phyloP scores from a whole-genome alignment of 2,113 vertebrate species.

The Eurystomus gularis region DNA sequence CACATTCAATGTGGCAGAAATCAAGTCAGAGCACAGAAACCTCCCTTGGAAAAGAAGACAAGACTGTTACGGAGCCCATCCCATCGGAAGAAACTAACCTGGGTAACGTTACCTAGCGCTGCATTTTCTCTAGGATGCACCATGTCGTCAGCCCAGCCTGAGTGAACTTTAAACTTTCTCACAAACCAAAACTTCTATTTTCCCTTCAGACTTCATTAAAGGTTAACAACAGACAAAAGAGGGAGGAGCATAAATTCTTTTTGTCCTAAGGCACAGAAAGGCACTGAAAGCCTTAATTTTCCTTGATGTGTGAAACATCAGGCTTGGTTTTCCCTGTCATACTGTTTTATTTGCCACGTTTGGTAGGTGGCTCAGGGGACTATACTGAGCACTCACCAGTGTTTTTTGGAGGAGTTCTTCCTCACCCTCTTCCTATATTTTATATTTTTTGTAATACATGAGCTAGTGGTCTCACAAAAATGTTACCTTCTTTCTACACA shows the following conservation, averaged over 20 bases:
- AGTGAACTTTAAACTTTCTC: not conserved
- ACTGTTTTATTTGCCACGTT: not conserved
- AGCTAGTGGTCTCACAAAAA: not conserved
- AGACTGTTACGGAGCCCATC: slow-evolving; percentile 65
- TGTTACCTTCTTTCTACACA: not conserved
- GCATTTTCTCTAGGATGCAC: not conserved
- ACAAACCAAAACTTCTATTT: not conserved
- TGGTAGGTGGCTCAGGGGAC: not conserved
- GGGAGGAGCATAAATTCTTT: not conserved
- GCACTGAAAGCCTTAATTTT: slow-evolving; percentile 24
- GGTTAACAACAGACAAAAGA: not conserved
- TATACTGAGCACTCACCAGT: not conserved
- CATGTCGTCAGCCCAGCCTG: not conserved
- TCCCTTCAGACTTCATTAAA: not conserved
- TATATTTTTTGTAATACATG: not conserved
- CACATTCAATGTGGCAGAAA: slow-evolving; percentile 65
- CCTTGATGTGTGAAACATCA: not conserved
- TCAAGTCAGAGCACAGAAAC: slow-evolving; percentile 61
- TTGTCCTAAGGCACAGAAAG: not conserved
- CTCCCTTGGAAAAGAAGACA: slow-evolving; percentile 67
- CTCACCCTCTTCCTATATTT: not conserved
- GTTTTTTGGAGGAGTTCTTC: not conserved
- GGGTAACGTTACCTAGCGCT: not conserved
- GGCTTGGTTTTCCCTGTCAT: not conserved
- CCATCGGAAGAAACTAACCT: slow-evolving; percentile 56